These are phyloP conservation scores for Poeciliopsis occidentalis DNA, from an alignment of 2,113 vertebrate genomes.

Conservation along the genomic window DNA sequence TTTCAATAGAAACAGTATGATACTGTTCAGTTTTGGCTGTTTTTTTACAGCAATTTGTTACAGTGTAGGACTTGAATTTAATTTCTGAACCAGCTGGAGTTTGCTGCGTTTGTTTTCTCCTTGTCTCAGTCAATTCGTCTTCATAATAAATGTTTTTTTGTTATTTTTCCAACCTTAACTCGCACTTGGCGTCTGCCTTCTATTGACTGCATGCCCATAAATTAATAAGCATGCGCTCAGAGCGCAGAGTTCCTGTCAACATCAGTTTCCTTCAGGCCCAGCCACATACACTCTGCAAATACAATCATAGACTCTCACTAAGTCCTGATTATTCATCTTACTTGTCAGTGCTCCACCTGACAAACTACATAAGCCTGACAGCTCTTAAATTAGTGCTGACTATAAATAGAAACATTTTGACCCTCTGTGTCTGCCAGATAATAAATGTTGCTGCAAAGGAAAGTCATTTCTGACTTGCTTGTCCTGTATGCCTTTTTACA, in stretches of 20 bases:
- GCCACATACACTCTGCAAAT: not conserved
- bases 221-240: conserved; percentile 24
- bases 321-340: conserved; percentile 4
- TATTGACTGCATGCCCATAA: conserved; percentile 13
- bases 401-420: conserved; percentile 54
- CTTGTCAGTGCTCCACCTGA: conserved; percentile 37
- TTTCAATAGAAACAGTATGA: too few relatives aligned
- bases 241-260: conserved; percentile 22
- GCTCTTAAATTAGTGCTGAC: conserved; percentile 46
- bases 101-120: conserved; percentile 8
- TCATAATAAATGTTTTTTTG: conserved; percentile 7
- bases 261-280: not conserved
- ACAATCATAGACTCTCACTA: not conserved
- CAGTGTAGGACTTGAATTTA: not conserved
- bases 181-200: not conserved
- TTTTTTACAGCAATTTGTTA: too few relatives aligned
- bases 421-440: conserved; percentile 36
- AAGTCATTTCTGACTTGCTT: conserved; percentile 6
- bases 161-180: conserved; percentile 9
- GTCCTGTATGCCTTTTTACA: conserved; percentile 2
- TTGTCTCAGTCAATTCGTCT: not conserved
- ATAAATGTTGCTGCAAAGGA: conserved; percentile 34
- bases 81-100: not conserved
- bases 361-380: conserved; percentile 11
- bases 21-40: too few relatives aligned